phyloP scores from a whole-genome alignment of 2,113 vertebrate species.

The Eptesicus fuscus region DNA sequence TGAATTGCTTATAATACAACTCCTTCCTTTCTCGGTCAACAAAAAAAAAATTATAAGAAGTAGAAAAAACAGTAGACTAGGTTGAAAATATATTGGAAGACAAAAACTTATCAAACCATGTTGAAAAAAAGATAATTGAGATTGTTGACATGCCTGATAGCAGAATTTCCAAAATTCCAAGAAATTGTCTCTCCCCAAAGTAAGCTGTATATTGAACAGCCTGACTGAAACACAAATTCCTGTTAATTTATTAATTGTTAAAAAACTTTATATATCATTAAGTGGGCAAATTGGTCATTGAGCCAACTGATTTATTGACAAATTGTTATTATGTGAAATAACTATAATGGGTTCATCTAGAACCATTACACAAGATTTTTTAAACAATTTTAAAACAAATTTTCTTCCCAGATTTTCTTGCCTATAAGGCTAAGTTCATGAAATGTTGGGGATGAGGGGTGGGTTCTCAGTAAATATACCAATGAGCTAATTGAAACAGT shows the following conservation, averaged over 20 bases:
- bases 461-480: not conserved
- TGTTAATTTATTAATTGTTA: not conserved
- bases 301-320: not conserved
- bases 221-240: not conserved
- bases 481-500: not conserved
- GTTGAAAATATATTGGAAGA: constrained; percentile 11
- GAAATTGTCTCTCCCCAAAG: not conserved
- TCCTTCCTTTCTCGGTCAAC: not conserved
- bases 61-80: not conserved
- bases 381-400: constrained; percentile 36
- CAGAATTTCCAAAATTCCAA: not conserved
- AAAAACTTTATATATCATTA: constrained; percentile 9
- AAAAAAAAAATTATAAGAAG: constrained; percentile 17
- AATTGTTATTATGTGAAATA: constrained; percentile 33
- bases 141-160: not conserved
- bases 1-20: not conserved
- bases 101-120: not conserved
- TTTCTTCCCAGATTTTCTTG: not conserved
- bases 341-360: not conserved
- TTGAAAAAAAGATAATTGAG: not conserved
- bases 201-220: not conserved
- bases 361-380: not conserved
- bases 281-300: not conserved
- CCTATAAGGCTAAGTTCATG: not conserved
- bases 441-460: not conserved